Conservation (phyloP, 1,140 invertebrate species). For the Copidosoma floridanum region DNA sequence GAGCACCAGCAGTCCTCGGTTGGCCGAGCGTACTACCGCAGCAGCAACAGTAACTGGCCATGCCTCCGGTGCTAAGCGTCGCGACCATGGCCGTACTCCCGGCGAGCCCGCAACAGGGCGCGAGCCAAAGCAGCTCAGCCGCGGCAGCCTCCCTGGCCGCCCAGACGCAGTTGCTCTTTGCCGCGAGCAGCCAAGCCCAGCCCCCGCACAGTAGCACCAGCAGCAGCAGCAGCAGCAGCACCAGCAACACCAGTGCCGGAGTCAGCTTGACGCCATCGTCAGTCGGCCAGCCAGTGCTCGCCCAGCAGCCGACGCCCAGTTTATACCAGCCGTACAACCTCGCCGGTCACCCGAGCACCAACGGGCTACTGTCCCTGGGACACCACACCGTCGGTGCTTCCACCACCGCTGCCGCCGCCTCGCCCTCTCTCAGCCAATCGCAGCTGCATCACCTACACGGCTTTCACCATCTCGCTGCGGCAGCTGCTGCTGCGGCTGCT, state of each 20-base stretch:
- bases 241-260: background rate
- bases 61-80: conserved; percentile 56
- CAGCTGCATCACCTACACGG: conserved; percentile 3
- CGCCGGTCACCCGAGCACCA: conserved; percentile 29
- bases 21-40: background rate
- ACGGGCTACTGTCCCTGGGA: conserved; percentile 11
- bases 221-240: conserved; percentile 21
- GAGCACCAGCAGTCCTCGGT: background rate
- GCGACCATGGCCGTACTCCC: conserved; percentile 57
- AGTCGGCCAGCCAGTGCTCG: background rate
- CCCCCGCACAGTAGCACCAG: background rate
- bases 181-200: conserved; percentile 26
- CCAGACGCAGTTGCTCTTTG: conserved; percentile 43
- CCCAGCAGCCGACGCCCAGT: conserved; percentile 22
- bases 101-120: conserved; percentile 55
- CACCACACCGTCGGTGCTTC: background rate
- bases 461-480: conserved; percentile 23
- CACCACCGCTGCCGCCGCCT: background rate
- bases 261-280: background rate
- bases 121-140: conserved; percentile 39
- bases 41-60: conserved; percentile 14
- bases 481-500: conserved; percentile 39
- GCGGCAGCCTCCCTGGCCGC: conserved; percentile 35
- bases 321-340: conserved; percentile 54
- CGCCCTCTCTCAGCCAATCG: background rate